Conservation (phyloP, 2,888 invertebrate species). For the Ethmia dodecea region DNA sequence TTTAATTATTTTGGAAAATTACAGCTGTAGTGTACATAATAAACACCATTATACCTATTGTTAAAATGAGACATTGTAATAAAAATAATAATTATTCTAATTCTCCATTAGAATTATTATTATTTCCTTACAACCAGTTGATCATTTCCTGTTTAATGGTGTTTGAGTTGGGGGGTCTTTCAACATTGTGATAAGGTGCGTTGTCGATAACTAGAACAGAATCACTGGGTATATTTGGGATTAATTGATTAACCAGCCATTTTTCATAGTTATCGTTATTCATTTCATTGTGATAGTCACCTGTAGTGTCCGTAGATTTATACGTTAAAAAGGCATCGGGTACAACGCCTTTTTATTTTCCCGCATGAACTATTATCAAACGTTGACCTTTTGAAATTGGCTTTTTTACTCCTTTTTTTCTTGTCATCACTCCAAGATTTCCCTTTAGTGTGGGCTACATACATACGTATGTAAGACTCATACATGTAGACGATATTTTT, state of each 20-base stretch:
- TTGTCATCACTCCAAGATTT: not conserved
- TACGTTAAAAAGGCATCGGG: constrained; percentile 4
- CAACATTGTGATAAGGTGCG: not conserved
- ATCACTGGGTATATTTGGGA: constrained; percentile 9
- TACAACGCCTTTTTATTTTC: constrained; percentile 10
- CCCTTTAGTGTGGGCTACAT: not conserved
- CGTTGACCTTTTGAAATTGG: not conserved
- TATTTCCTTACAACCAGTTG: too few relatives aligned
- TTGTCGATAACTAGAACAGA: not conserved
- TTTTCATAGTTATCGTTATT: constrained; percentile 7
- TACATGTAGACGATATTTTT: too few relatives aligned
- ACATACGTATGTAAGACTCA: not conserved
- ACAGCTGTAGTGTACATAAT: too few relatives aligned
- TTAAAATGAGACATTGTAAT: too few relatives aligned
- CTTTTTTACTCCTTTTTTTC: not conserved
- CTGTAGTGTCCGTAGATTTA: constrained; percentile 4
- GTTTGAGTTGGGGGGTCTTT: not conserved
- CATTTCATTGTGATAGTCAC: constrained; percentile 11
- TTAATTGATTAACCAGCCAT: constrained; percentile 9
- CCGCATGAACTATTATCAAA: constrained; percentile 5
- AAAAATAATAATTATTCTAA: too few relatives aligned
- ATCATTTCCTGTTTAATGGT: too few relatives aligned
- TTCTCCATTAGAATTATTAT: too few relatives aligned
- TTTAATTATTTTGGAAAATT: too few relatives aligned
- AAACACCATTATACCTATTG: too few relatives aligned